phyloP scores from a whole-genome alignment of 2,113 vertebrate genomes.

The Neoarius graeffei region DNA sequence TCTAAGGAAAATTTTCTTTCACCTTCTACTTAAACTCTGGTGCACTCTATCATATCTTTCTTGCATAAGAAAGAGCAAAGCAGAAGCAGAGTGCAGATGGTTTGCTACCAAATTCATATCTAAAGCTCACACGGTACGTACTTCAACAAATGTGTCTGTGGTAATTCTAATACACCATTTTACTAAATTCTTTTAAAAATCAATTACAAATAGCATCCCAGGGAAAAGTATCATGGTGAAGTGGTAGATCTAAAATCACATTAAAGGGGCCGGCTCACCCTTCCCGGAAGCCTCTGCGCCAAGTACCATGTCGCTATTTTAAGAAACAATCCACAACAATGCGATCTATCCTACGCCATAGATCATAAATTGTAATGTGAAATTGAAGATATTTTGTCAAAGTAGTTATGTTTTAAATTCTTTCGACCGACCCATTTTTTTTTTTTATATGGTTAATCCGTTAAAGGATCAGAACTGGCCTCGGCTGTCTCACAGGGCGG shows the following conservation, averaged over 20 bases:
- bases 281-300: too few relatives aligned
- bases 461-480: too few relatives aligned
- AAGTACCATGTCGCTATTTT: too few relatives aligned
- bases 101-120: neutral
- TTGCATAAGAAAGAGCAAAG: neutral
- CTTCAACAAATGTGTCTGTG: constrained; percentile 1
- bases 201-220: neutral
- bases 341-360: too few relatives aligned
- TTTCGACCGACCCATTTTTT: too few relatives aligned
- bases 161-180: neutral
- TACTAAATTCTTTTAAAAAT: neutral
- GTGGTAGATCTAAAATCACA: neutral
- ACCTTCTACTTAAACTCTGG: constrained; percentile 5
- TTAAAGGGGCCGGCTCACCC: neutral
- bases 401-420: too few relatives aligned
- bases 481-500: too few relatives aligned
- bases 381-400: too few relatives aligned
- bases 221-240: neutral
- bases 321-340: too few relatives aligned
- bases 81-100: neutral
- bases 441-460: too few relatives aligned
- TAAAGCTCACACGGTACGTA: neutral
- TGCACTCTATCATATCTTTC: neutral
- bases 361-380: too few relatives aligned
- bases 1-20: neutral